Evolutionary conservation across 2,888 invertebrate species (phyloP), one percentile per base, ranked within the genome.

Genomic region (Melipona beecheii): DNA sequence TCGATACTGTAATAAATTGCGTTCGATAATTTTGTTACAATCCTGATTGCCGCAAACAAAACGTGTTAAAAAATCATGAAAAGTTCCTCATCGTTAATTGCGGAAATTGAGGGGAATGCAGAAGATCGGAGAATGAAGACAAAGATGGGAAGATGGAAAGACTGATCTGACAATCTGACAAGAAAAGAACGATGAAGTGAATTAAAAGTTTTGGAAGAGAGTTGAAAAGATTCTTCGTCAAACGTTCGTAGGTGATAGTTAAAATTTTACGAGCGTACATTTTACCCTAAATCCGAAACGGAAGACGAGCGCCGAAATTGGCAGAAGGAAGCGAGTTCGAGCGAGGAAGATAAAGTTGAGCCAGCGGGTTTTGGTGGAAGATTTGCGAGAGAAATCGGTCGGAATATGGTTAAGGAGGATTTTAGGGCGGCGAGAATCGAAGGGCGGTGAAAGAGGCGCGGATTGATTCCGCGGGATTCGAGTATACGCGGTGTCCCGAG

Each of bases 371-470:
- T 68, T 68, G 50, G 52, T 27, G 21, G 31, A 52, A 69, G 68
- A 68, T 68, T 68, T 21, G 68, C 11, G 21, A 13, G 31, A 69
- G 52, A 69, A 52, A 69, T 69, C 52, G 68, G 52, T 5, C 21
- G 52, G 27, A 69, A 69, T 27, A 27, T 27, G 27, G 68, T 72
- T 72, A 72, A 72, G 71, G 19, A 21, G 56, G 56, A n/a, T 56
- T 60, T 72, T 19, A 49, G 21, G 19, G 24, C 15, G 24, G n/a
- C 21, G 21, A 31, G 36, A 54, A 56, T 70, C 36, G 70, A 24
- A 72, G 58, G 58, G 19, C 27, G 71, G 31, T 19, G 6, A 43
- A 72, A 43, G 50, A 27, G 19, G 68, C 27, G 68, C 27, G 50
- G 43, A 50, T 50, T 50, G 50, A 68, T 64, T 31, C 68, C 27